A percentile compares a stretch with the other conserved stretches of the same genome.
Evolutionary conservation across 2,113 vertebrate species (phyloP).

Genomic region (Thinocorus orbignyianus): DNA sequence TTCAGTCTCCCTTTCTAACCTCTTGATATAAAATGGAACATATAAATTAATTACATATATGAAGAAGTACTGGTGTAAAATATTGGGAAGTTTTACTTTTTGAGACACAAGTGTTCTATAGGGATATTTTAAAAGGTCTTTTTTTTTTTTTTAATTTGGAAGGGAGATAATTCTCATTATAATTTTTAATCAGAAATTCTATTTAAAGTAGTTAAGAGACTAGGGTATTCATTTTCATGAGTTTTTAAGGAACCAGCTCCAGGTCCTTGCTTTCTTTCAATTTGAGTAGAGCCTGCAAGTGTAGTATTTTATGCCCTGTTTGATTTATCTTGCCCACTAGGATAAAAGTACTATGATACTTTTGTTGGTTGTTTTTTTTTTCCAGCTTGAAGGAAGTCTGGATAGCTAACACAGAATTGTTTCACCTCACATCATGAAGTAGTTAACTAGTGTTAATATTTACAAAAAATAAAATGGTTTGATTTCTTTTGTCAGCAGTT

Average conservation of each 20-base stretch:
- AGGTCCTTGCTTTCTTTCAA: background rate
- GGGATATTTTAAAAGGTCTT: background rate
- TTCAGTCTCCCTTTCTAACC: background rate
- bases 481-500: background rate
- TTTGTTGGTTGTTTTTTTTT: background rate
- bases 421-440: rapidly evolving
- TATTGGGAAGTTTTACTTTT: background rate
- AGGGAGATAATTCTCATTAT: background rate
- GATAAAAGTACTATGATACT: background rate
- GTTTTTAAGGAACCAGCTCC: background rate
- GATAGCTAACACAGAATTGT: background rate
- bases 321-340: background rate
- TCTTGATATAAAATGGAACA: background rate
- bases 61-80: background rate
- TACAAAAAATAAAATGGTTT: background rate
- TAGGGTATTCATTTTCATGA: background rate
- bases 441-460: background rate
- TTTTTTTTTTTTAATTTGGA: background rate
- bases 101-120: background rate
- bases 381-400: background rate
- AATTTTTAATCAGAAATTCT: background rate
- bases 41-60: background rate
- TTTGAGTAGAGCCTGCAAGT: background rate
- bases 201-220: background rate
- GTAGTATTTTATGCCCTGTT: background rate